Base-by-base conservation (phyloP, 2,113 vertebrate species). In the Coracopsis vasa region DNA sequence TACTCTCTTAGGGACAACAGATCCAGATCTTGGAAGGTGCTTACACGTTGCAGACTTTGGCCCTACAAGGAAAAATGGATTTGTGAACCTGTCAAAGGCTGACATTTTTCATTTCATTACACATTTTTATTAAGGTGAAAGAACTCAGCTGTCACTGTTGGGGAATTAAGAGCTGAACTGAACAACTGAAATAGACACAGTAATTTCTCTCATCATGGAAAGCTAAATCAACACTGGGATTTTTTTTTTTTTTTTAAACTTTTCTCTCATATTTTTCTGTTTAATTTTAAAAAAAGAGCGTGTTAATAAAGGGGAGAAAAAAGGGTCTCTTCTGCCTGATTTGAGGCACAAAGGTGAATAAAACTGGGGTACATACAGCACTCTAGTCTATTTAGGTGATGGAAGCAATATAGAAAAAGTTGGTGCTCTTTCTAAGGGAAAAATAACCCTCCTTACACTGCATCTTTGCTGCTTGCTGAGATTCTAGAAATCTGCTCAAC, bases 291-390 rank as follows among this genome's bases (percentile, higher is more conserved):
- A 44, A 47, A 95, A 86, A 96, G 78, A 96, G 33, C 44, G 75
- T 79, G 33, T 91, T 82, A 87, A 92, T 42, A 89, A 96, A 86
- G 58, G 85, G 71, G 80, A 96, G 84, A 75, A 96, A 56, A 94
- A 96, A 78, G 79, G 56, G 35, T 92, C 92, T 97, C 81, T 96
- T 97, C 94, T 90, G 96, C 97, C 92, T 95, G 95, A 73, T 97
- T 87, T 56, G 97, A 97, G 95, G 69, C 66, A 92, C 96, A 96
- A 95, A 90, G 91, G 90, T 93, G 90, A 95, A 89, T 92, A 91
- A 67, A 90, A 78, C 94, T 87, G 72, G 85, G 80, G 44, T 78
- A 73, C 80, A 65, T 31, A 90, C 25, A 95, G 66, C 25, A 12
- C 41, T 71, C 73, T 79, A 69, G 81, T n/a, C 37, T 94, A 44